Conservation (phyloP, 2,113 vertebrate genomes). For the Cacatua alba region DNA sequence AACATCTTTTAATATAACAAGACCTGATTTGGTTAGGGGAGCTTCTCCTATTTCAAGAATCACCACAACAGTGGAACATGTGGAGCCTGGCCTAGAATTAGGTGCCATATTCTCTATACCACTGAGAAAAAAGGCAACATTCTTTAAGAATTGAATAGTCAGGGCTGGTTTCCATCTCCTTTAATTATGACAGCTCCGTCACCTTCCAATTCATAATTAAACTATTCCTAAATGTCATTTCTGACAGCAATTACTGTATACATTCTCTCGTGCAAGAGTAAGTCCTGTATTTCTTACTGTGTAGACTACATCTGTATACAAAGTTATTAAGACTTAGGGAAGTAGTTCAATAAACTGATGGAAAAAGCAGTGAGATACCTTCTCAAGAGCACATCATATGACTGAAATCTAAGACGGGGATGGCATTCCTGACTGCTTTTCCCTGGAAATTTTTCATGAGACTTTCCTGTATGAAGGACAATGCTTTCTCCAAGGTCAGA, state of each 20-base stretch:
- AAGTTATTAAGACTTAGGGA: background rate
- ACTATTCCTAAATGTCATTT: background rate
- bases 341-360: background rate
- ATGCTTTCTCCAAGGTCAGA: background rate
- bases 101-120: background rate
- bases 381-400: no score
- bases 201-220: background rate
- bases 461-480: background rate
- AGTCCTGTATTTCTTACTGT: background rate
- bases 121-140: background rate
- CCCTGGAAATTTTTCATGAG: background rate
- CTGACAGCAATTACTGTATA: background rate
- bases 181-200: background rate
- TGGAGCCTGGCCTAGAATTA: background rate
- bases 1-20: background rate
- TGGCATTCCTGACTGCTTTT: background rate
- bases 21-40: background rate
- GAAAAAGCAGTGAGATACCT: background rate
- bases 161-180: background rate
- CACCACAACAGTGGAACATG: background rate
- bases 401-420: background rate
- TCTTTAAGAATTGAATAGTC: background rate
- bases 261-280: background rate
- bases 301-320: background rate
- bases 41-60: background rate